A percentile compares a stretch with the other conserved stretches of the same genome.
Evolutionary conservation across 2,888 invertebrate genomes (phyloP).

Genomic region (Conistra vaccinii): DNA sequence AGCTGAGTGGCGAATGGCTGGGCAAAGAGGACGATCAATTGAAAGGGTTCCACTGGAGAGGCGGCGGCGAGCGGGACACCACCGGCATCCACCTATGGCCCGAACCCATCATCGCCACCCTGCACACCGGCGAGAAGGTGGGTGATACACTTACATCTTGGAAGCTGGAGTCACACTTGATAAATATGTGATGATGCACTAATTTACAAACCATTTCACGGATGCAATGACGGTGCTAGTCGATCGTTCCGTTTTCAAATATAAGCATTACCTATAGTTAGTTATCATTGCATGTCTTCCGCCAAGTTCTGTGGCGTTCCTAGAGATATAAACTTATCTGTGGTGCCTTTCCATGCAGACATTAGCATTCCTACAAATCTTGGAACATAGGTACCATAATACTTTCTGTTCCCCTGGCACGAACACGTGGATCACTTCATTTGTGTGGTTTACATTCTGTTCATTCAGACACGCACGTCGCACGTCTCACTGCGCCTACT

Average conservation of each 20-base stretch:
- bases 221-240: neutral
- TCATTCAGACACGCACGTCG: neutral
- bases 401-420: neutral
- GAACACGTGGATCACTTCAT: neutral
- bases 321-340: no score
- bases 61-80: constrained; percentile 98
- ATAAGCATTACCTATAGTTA: neutral
- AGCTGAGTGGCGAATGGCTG: constrained; percentile 86
- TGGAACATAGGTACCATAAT: neutral
- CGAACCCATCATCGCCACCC: constrained; percentile 94
- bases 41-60: constrained; percentile 97
- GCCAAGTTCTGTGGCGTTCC: neutral
- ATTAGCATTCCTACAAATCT: neutral
- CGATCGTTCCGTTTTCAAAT: neutral
- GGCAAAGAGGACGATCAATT: constrained; percentile 94
- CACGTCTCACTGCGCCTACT: neutral
- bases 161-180: neutral
- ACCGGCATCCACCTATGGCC: constrained; percentile 98
- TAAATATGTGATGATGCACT: neutral
- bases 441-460: neutral
- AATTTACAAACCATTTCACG: neutral
- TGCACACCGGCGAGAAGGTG: constrained; percentile 75
- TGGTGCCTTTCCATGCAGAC: neutral
- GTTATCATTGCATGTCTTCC: neutral
- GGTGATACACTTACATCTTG: neutral